Conservation (phyloP, 2,113 vertebrate genomes). For the Sylvilagus bachmani region DNA sequence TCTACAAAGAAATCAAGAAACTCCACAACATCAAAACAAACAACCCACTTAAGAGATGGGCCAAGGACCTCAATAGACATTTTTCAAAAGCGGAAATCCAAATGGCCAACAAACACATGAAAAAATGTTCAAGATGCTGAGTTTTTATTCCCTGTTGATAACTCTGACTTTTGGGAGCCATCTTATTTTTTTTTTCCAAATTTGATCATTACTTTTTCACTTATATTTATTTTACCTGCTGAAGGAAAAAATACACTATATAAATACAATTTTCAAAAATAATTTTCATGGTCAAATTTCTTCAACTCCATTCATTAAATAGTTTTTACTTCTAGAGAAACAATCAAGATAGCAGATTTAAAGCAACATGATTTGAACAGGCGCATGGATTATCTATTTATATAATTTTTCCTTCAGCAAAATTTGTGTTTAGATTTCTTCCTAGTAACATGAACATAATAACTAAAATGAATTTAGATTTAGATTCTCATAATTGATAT, state of each 20-base stretch:
- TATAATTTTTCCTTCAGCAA: not conserved
- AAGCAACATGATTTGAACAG: conserved; percentile 6
- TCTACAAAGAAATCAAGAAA: too few relatives aligned
- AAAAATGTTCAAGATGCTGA: too few relatives aligned
- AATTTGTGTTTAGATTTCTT: conserved; percentile 12
- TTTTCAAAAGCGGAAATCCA: too few relatives aligned
- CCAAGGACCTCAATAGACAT: too few relatives aligned
- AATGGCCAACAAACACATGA: too few relatives aligned
- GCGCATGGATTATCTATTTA: not conserved
- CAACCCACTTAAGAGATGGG: too few relatives aligned
- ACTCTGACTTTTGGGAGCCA: not conserved
- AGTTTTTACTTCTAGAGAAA: conserved; percentile 40
- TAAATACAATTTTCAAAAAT: not conserved
- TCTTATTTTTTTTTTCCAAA: too few relatives aligned
- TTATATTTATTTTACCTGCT: not conserved
- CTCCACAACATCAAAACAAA: too few relatives aligned
- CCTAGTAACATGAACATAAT: not conserved
- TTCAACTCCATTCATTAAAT: conserved; percentile 21
- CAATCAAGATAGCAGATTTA: not conserved
- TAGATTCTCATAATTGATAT: not conserved
- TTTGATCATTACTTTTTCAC: not conserved
- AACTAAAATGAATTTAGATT: conserved; percentile 39
- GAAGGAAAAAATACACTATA: not conserved
- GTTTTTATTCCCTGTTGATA: not conserved
- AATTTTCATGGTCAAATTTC: not conserved